Conservation (phyloP, 2,113 vertebrate species). For the Eptesicus fuscus region DNA sequence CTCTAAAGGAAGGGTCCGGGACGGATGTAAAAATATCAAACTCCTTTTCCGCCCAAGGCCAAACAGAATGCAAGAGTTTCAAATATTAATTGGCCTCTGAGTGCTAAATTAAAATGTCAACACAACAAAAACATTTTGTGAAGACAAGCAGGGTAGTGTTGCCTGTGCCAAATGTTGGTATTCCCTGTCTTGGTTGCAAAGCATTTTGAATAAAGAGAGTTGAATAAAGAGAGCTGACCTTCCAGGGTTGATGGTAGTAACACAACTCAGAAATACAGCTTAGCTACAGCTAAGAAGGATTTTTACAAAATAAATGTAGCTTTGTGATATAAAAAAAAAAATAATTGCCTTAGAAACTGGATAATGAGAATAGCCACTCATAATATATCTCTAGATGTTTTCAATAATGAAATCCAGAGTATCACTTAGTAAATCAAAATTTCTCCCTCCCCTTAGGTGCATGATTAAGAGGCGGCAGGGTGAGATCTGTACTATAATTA, state of each 20-base stretch:
- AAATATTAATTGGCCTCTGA: slow-evolving; percentile 73
- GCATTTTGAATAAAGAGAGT: slow-evolving; percentile 42
- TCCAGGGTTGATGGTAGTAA: neutral
- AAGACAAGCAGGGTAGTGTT: slow-evolving; percentile 48
- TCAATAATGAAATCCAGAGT: neutral
- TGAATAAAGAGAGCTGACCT: slow-evolving; percentile 40
- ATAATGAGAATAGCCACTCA: neutral
- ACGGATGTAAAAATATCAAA: slow-evolving; percentile 36
- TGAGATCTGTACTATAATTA: slow-evolving; percentile 46
- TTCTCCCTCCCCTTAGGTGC: neutral
- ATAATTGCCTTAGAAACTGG: slow-evolving; percentile 8
- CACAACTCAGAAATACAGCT: neutral
- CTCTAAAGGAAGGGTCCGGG: neutral
- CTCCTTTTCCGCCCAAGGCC: slow-evolving; percentile 49
- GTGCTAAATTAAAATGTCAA: slow-evolving; percentile 76
- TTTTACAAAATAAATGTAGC: neutral
- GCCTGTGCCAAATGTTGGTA: slow-evolving; percentile 55
- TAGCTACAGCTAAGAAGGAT: neutral
- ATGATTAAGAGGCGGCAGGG: slow-evolving; percentile 5
- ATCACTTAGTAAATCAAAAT: slow-evolving; percentile 4
- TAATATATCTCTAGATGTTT: neutral
- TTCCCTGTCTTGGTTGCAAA: slow-evolving; percentile 21
- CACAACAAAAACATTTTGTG: slow-evolving; percentile 68
- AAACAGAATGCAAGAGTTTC: slow-evolving; percentile 68
- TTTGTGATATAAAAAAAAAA: neutral